phyloP scores from a whole-genome alignment of 2,113 vertebrate species.

The Channa maculata region DNA sequence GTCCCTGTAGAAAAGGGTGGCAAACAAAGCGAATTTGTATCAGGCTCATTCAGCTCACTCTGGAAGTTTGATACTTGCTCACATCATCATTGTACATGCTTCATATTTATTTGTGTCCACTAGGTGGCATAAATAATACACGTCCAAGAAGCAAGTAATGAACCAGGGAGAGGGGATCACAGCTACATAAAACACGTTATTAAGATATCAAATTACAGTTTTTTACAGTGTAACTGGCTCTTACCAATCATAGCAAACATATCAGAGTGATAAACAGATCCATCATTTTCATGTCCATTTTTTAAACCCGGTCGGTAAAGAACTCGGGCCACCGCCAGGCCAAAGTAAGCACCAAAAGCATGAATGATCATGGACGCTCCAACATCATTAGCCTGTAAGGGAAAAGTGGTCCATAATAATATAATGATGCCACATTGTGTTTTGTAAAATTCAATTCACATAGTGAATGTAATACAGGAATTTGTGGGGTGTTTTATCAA shows the following conservation, averaged over 20 bases:
- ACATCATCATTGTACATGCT: neutral
- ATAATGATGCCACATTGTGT: neutral
- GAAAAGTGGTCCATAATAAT: neutral
- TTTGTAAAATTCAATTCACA: neutral
- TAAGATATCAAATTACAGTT: no score
- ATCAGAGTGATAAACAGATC: slow-evolving; percentile 93
- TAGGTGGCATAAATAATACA: slow-evolving; percentile 42
- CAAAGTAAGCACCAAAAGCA: slow-evolving; percentile 95
- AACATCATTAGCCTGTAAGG: slow-evolving; percentile 87
- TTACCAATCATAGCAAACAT: slow-evolving; percentile 97
- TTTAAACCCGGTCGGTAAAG: slow-evolving; percentile 87
- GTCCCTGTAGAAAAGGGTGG: slow-evolving; percentile 70
- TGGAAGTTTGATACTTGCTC: no score
- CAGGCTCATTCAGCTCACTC: neutral
- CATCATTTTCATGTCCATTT: slow-evolving; percentile 87
- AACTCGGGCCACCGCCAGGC: slow-evolving; percentile 87
- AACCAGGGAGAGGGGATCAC: neutral
- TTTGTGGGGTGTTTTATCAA: neutral
- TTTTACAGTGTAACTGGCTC: slow-evolving; percentile 38
- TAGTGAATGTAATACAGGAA: neutral
- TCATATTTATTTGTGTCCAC: slow-evolving; percentile 46
- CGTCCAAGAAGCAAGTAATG: neutral
- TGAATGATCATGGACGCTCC: slow-evolving; percentile 98
- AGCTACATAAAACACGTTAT: neutral
- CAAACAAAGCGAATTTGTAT: neutral